These are phyloP conservation scores for Marcusenius ussheri DNA, from an alignment of 2,113 vertebrate species.

Conservation along the genomic window DNA sequence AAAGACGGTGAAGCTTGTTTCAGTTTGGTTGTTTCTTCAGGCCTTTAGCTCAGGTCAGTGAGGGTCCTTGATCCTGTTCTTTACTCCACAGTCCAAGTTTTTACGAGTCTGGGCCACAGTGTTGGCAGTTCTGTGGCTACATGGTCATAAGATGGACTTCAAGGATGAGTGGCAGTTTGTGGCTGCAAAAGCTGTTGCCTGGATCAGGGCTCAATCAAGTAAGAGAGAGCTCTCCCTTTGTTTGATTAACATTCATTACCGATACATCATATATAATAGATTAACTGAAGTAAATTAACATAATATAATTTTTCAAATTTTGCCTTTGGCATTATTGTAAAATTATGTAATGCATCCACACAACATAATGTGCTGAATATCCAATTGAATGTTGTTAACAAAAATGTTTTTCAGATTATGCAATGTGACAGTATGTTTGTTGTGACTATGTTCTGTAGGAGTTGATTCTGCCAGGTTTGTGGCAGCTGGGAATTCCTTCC, in stretches of 20 bases:
- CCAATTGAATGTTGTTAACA: neutral
- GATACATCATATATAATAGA: neutral
- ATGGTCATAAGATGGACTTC: neutral
- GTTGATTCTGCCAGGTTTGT: neutral
- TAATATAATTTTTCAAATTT: neutral
- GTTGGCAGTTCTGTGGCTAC: neutral
- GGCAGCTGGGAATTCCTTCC: slow-evolving; percentile 15
- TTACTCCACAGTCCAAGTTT: too few relatives aligned
- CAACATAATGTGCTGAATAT: neutral
- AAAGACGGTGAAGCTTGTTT: neutral
- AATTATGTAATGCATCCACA: neutral
- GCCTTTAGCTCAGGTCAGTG: neutral
- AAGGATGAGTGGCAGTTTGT: slow-evolving; percentile 3
- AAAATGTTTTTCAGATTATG: neutral
- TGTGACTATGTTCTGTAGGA: neutral
- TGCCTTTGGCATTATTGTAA: neutral
- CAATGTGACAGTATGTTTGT: neutral
- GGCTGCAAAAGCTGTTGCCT: slow-evolving; percentile 45
- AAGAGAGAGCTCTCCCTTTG: neutral
- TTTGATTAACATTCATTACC: slow-evolving; percentile 32
- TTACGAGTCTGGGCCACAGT: too few relatives aligned
- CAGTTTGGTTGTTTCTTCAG: neutral
- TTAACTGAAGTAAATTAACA: neutral
- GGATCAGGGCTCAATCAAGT: slow-evolving; percentile 30
- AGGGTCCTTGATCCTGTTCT: neutral